Evolutionary conservation across 2,797 vertebrate species (phyloP).

Genomic region (Gymnopithys bicolor): DNA sequence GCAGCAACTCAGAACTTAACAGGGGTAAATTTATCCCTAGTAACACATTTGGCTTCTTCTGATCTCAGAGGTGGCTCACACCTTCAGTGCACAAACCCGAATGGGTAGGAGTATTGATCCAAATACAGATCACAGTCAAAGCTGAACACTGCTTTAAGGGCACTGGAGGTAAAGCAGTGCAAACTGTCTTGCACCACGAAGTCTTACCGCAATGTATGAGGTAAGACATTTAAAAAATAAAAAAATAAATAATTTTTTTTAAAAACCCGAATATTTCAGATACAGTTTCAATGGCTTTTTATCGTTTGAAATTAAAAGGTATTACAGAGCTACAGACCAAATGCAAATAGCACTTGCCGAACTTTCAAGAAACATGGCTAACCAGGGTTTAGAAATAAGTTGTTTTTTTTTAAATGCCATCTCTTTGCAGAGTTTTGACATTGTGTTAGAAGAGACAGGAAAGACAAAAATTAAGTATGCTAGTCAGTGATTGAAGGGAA

Average conservation of each 20-base stretch:
- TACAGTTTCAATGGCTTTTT: neutral
- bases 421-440: neutral
- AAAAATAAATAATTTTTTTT: too few relatives aligned
- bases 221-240: neutral
- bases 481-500: neutral
- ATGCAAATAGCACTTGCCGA: neutral
- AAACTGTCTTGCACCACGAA: neutral
- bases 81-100: neutral
- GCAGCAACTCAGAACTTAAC: neutral
- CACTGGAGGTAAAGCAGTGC: neutral
- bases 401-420: neutral
- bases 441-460: neutral
- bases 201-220: neutral
- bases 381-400: neutral
- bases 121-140: accelerated
- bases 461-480: neutral
- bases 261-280: neutral
- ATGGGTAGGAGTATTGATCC: neutral
- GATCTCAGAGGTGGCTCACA: neutral
- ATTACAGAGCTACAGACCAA: neutral
- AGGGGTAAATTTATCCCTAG: neutral
- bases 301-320: neutral
- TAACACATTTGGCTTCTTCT: neutral
- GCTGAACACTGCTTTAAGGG: neutral
- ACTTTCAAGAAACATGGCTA: neutral